These are phyloP conservation scores for Aptenodytes patagonicus DNA, from an alignment of 2,113 vertebrate genomes.

Conservation along the genomic window DNA sequence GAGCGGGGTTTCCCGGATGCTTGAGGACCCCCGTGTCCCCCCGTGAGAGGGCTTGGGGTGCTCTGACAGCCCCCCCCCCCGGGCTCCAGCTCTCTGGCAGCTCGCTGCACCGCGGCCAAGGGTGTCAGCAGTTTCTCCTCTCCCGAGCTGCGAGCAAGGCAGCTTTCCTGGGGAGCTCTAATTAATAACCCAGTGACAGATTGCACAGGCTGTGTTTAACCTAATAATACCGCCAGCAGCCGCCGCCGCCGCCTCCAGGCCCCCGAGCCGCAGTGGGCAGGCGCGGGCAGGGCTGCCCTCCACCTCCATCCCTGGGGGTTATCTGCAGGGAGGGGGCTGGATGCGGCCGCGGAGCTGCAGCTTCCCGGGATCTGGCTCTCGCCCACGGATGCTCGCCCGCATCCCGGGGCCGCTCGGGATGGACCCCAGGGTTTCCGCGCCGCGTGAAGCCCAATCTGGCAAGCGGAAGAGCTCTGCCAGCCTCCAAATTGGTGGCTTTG, in stretches of 20 bases:
- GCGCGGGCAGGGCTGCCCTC: background rate
- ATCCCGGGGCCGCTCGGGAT: background rate
- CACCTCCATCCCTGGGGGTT: background rate
- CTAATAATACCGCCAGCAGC: background rate
- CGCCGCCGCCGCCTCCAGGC: background rate
- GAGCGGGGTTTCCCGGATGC: rapidly evolving
- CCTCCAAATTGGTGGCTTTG: background rate
- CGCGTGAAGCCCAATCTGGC: background rate
- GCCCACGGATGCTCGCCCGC: background rate
- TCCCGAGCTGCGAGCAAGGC: background rate
- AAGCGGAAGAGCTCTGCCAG: background rate
- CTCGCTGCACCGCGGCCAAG: background rate
- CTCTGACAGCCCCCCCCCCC: rapidly evolving
- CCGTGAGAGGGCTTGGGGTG: too few species aligned
- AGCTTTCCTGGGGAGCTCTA: background rate
- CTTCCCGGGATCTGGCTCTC: background rate
- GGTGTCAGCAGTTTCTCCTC: background rate
- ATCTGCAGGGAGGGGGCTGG: background rate
- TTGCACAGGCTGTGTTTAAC: background rate
- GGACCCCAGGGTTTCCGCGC: background rate
- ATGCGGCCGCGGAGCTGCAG: too few species aligned
- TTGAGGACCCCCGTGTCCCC: background rate
- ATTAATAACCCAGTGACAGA: background rate
- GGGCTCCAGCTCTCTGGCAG: background rate
- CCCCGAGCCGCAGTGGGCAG: background rate